These are phyloP conservation scores for Tipula lateralis DNA, from an alignment of 2,888 invertebrate genomes.

Conservation along the genomic window DNA sequence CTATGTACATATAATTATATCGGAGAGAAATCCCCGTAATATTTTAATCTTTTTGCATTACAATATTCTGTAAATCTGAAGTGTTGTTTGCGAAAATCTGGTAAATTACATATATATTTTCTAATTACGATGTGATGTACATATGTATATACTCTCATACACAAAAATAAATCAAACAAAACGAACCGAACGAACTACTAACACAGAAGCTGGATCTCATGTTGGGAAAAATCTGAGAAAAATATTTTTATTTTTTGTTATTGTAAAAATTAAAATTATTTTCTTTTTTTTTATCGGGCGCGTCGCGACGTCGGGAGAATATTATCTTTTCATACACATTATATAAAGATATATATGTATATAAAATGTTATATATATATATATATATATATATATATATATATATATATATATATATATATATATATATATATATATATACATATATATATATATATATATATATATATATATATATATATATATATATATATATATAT, in stretches of 20 bases:
- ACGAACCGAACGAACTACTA: background rate
- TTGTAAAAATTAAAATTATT: background rate
- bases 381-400: too few species aligned
- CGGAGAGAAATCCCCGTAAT: background rate
- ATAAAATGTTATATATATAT: background rate
- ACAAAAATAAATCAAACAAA: background rate
- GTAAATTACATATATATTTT: background rate
- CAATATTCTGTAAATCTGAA: background rate
- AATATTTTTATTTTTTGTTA: background rate
- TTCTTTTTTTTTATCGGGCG: background rate
- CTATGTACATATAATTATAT: background rate
- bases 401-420: too few species aligned
- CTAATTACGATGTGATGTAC: background rate
- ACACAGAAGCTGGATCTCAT: background rate
- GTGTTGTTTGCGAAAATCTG: background rate
- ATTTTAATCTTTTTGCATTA: background rate
- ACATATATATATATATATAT: too few species aligned
- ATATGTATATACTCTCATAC: background rate
- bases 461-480: too few species aligned
- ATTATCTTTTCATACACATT: background rate
- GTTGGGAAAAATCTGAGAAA: background rate
- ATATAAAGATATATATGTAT: too few species aligned
- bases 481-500: too few species aligned
- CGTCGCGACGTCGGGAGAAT: conserved; percentile 24
- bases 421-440: too few species aligned